Percentiles rank a stretch among this genome's conserved stretches.
Conservation (phyloP, 1,140 invertebrate genomes). For the Galendromus occidentalis region DNA sequence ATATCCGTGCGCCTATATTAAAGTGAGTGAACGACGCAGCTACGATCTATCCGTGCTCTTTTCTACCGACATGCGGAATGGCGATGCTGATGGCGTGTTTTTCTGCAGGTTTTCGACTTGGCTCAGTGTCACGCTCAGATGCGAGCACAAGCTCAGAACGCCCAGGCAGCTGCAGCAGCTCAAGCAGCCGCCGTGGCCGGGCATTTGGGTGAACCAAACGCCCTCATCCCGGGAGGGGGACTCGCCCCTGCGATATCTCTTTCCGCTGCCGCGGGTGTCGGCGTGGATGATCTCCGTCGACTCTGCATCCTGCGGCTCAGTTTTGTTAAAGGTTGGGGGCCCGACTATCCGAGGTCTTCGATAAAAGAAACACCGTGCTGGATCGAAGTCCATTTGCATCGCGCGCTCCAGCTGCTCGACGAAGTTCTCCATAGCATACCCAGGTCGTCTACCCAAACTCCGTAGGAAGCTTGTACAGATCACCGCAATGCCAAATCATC, state of each 20-base stretch:
- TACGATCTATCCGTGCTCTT: too few relatives aligned
- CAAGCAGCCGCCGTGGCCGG: slow-evolving; percentile 94
- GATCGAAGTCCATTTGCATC: slow-evolving; percentile 89
- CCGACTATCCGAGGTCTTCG: slow-evolving; percentile 81
- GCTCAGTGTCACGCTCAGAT: slow-evolving; percentile 89
- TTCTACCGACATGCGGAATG: too few relatives aligned
- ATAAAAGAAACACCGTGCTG: slow-evolving; percentile 97
- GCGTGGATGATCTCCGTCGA: slow-evolving; percentile 84
- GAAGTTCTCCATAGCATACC: slow-evolving; percentile 55
- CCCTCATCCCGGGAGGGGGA: slow-evolving; percentile 35
- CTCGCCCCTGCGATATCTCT: slow-evolving; percentile 38
- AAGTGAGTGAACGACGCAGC: too few relatives aligned
- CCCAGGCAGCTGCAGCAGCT: slow-evolving; percentile 77
- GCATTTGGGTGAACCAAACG: slow-evolving; percentile 35
- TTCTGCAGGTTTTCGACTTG: slow-evolving; percentile 66
- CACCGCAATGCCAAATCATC: too few relatives aligned
- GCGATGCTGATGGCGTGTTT: slow-evolving; percentile 2
- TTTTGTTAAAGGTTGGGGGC: slow-evolving; percentile 98
- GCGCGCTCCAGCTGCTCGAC: slow-evolving; percentile 80
- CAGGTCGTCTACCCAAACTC: too few relatives aligned
- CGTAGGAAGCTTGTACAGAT: too few relatives aligned
- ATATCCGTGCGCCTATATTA: slow-evolving; percentile 86
- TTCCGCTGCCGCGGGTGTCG: slow-evolving; percentile 70
- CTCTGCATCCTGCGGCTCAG: slow-evolving; percentile 85
- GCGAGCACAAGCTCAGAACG: slow-evolving; percentile 74